A percentile compares a stretch with the other conserved stretches of the same genome.
These are phyloP conservation scores for Gymnoscopelus braueri DNA, from an alignment of 2,797 vertebrate species.

Conservation along the genomic window DNA sequence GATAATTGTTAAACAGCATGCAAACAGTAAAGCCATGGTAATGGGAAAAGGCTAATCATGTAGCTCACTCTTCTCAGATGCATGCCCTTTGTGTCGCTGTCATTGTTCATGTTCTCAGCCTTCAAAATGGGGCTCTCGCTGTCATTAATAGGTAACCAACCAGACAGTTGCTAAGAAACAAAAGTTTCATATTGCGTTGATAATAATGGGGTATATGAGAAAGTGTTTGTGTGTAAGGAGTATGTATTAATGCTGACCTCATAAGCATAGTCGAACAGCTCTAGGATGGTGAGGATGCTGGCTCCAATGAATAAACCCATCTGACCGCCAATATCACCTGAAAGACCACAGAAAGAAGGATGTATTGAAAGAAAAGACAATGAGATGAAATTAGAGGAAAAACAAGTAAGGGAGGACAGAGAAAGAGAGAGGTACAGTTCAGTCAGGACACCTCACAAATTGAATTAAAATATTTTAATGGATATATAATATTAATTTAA, in stretches of 20 bases:
- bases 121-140: not conserved
- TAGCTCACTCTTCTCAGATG: conserved; percentile 27
- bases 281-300: conserved; percentile 97
- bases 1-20: conserved; percentile 18
- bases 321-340: conserved; percentile 97
- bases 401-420: not conserved
- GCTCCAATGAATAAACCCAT: conserved; percentile 98
- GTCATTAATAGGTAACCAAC: not conserved
- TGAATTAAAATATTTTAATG: too few species aligned
- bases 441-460: too few species aligned
- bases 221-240: conserved; percentile 11
- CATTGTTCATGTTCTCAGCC: conserved; percentile 32
- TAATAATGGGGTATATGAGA: conserved; percentile 15
- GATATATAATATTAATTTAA: too few species aligned
- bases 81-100: conserved; percentile 25
- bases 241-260: conserved; percentile 81
- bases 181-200: not conserved
- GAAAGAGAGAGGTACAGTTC: not conserved
- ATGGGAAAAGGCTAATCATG: conserved; percentile 45
- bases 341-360: not conserved
- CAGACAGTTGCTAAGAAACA: not conserved
- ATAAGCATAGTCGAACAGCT: conserved; percentile 96
- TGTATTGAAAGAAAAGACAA: not conserved
- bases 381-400: not conserved
- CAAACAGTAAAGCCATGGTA: conserved; percentile 34